Evolutionary conservation across 2,113 vertebrate genomes (phyloP), one percentile per base, ranked within the genome.

Genomic region (Esox niger): DNA sequence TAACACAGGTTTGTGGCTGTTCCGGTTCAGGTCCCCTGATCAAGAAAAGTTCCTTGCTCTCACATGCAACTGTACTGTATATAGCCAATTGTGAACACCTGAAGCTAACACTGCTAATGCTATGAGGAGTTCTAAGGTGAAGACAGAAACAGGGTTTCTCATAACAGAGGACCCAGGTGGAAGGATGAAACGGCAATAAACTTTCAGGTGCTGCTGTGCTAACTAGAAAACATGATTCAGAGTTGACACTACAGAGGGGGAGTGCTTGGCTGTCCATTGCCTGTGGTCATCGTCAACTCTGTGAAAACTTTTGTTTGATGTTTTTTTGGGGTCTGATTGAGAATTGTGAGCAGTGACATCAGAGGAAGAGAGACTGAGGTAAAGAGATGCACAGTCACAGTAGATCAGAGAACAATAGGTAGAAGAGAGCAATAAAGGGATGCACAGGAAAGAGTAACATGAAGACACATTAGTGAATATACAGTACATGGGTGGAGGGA

Each of bases 231-330:
- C 35, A 6, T 38, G 35, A 5, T 23, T 23, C 21, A 55, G 23
- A 55, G n/a, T n/a, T n/a, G 20, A 54, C 49, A 55, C n/a, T 25
- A 55, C 23, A 21, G 49, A 52, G 76, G 85, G 73, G 77, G 79
- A 73, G 81, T 59, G 78, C 68, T 80, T 52, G 71, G 70, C 71
- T 76, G 83, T 87, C 84, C 83, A 86, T 84, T 88, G 82, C 55
- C 82, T 54, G 17, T n/a, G 9, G 6, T 23, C 8, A 9, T 23
- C 8, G 10, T 23, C n/a, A 6, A 26, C 52, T 23, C 52, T 55
- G 52, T 25, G n/a, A 8, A 55, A 23, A 25, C 52, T 26, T n/a
- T 55, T 23, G 21, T 30, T 61, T n/a, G 30, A 10, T 32, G 57
- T 55, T 47, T 77, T 76, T n/a, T n/a, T n/a, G n/a, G n/a, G n/a